A percentile compares a stretch with the other conserved stretches of the same genome.
Evolutionary conservation across 35 echinoderm and acorn worm genomes (phyloP).

Genomic region (Holothuria glaberrima): DNA sequence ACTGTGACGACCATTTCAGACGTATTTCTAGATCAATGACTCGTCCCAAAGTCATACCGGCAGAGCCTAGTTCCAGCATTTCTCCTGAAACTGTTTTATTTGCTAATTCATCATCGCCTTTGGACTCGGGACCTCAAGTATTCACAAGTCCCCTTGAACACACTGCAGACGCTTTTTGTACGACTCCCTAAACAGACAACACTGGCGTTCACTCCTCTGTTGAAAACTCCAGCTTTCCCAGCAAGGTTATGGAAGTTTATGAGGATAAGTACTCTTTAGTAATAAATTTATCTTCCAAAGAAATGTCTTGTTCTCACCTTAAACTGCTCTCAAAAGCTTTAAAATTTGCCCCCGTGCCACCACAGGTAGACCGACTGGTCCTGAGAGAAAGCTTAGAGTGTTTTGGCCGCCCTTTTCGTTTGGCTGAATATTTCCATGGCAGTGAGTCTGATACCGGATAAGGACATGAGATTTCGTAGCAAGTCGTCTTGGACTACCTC

Average conservation of each 20-base stretch:
- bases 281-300: background rate
- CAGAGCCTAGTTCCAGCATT: background rate
- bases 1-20: too few relatives aligned
- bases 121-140: background rate
- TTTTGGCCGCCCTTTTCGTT: background rate
- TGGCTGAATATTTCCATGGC: background rate
- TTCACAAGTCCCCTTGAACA: background rate
- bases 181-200: background rate
- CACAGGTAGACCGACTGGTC: background rate
- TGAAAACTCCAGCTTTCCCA: background rate
- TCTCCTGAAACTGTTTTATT: background rate
- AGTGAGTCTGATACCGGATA: background rate
- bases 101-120: background rate
- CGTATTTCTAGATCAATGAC: too few relatives aligned
- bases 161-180: background rate
- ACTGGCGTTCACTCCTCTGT: background rate
- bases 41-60: too few relatives aligned
- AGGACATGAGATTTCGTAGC: background rate
- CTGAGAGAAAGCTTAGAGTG: background rate
- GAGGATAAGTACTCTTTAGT: background rate
- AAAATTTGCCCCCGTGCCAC: constrained; percentile 5
- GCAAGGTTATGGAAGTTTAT: background rate
- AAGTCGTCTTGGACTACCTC: background rate
- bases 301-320: background rate
- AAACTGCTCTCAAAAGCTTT: background rate